phyloP scores from a whole-genome alignment of 2,113 vertebrate species.

The Xenus cinereus region DNA sequence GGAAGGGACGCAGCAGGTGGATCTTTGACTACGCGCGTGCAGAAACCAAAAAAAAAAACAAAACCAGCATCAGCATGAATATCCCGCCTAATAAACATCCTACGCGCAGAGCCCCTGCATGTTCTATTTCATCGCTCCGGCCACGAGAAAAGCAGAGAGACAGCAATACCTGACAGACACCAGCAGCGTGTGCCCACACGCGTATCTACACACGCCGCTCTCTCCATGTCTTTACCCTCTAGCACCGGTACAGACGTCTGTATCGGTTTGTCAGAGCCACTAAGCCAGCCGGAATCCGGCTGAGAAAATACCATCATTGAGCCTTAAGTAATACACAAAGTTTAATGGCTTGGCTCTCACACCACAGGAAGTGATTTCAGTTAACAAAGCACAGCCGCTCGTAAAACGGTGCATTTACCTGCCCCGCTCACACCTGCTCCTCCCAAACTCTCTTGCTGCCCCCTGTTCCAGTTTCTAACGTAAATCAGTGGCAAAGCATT shows the following conservation, averaged over 20 bases:
- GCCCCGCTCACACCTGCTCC: background rate
- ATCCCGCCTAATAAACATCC: background rate
- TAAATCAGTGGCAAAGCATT: background rate
- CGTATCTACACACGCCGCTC: accelerated
- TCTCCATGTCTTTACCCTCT: background rate
- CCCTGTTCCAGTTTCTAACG: background rate
- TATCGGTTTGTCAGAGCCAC: background rate
- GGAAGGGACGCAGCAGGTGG: background rate
- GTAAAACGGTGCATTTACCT: background rate
- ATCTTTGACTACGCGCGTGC: background rate
- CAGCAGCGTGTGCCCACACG: background rate
- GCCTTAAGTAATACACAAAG: background rate
- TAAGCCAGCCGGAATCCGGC: background rate
- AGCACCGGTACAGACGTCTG: background rate
- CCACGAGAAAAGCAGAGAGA: background rate
- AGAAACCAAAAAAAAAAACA: background rate
- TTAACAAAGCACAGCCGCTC: constrained; percentile 4
- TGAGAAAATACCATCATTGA: background rate
- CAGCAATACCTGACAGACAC: background rate
- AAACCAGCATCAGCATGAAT: background rate
- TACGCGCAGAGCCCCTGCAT: background rate
- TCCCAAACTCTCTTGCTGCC: background rate
- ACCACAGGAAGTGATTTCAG: background rate
- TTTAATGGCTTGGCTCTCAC: background rate
- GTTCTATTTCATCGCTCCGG: background rate